Evolutionary conservation across 2,888 invertebrate genomes (phyloP).

Genomic region (Athripsodes cinereus): DNA sequence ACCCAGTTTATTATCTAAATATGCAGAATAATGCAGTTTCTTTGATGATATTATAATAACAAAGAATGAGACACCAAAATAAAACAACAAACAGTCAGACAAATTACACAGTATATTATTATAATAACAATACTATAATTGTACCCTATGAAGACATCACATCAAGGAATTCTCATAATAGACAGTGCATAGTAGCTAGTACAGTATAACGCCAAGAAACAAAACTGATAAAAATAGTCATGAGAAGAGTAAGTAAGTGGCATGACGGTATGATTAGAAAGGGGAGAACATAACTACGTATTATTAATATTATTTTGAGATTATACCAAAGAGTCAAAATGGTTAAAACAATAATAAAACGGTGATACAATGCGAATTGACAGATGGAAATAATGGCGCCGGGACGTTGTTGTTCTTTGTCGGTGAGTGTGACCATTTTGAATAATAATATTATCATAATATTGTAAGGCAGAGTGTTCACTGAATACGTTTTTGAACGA

Average conservation of each 20-base stretch:
- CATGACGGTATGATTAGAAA: no score
- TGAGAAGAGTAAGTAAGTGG: no score
- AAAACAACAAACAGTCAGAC: neutral
- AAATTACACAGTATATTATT: neutral
- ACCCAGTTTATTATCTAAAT: neutral
- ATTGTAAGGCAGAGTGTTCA: no score
- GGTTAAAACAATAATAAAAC: neutral
- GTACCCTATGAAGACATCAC: neutral
- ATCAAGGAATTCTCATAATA: neutral
- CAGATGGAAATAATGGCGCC: neutral
- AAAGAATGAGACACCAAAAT: neutral
- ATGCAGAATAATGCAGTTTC: neutral
- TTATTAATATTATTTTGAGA: no score
- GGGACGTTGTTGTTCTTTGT: neutral
- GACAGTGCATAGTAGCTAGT: no score
- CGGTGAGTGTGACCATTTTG: neutral
- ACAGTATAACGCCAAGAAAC: no score
- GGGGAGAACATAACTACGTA: no score
- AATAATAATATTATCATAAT: no score
- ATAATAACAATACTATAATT: neutral
- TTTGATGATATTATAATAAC: neutral
- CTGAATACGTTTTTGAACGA: no score
- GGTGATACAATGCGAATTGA: neutral
- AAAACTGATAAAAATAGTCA: no score
- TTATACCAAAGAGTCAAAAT: neutral